These are phyloP conservation scores for Perithous albicinctus DNA, from an alignment of 2,888 invertebrate species.

Conservation along the genomic window DNA sequence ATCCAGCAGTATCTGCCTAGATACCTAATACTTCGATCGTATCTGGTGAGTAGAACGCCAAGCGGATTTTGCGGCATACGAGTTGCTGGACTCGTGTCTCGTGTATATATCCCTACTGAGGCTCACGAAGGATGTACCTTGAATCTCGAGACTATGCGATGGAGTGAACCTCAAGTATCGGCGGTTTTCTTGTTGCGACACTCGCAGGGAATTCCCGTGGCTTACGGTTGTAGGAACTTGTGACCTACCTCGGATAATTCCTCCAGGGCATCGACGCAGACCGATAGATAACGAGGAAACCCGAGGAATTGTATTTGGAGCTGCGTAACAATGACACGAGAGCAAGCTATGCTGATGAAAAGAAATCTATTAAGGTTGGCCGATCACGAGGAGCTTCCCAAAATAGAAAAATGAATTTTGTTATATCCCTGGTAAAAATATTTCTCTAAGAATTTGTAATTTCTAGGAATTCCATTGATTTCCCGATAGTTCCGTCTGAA, in stretches of 20 bases:
- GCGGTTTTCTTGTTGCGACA: constrained; percentile 21
- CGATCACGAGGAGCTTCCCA: neutral
- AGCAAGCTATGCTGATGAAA: neutral
- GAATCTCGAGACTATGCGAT: neutral
- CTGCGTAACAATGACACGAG: neutral
- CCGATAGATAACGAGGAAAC: neutral
- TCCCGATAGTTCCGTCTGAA: too few species aligned
- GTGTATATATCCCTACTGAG: neutral
- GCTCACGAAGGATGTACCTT: neutral
- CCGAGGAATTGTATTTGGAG: neutral
- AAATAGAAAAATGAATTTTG: neutral
- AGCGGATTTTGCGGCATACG: constrained; percentile 36
- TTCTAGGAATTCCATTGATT: too few species aligned
- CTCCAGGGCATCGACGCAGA: constrained; percentile 18
- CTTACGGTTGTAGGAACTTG: neutral
- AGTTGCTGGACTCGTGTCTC: constrained; percentile 34
- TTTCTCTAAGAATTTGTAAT: too few species aligned
- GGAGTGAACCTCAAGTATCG: neutral
- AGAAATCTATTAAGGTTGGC: constrained; percentile 2
- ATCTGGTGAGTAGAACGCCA: neutral
- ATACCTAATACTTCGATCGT: neutral
- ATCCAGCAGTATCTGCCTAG: neutral
- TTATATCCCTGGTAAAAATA: too few species aligned
- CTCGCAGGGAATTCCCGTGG: neutral
- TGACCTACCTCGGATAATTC: constrained; percentile 8